Evolutionary conservation across 1,140 invertebrate genomes (phyloP).

Genomic region (Fragariocoptes setiger): DNA sequence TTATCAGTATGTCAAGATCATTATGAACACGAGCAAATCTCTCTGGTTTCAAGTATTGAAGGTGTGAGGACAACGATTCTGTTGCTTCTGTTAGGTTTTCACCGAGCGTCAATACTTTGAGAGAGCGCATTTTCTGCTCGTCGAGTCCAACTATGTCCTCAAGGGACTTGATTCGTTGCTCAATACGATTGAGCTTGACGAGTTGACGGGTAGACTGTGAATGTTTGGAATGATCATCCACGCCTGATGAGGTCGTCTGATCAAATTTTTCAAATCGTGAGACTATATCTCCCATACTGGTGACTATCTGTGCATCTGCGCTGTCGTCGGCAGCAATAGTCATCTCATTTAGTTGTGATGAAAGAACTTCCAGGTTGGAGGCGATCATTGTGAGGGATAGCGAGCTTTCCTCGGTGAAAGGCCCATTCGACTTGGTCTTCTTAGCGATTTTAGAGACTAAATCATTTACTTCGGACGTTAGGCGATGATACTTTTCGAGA

Average conservation of each 20-base stretch:
- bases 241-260: neutral
- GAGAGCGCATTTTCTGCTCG: neutral
- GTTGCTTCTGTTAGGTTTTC: neutral
- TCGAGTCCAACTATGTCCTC: neutral
- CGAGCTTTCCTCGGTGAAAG: neutral
- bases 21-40: neutral
- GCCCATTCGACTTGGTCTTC: neutral
- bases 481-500: neutral
- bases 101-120: neutral
- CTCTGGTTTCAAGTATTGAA: neutral
- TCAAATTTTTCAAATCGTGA: neutral
- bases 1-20: neutral
- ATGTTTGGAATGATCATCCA: neutral
- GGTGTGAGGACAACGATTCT: neutral
- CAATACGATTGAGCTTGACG: neutral
- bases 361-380: neutral
- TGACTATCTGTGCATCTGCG: neutral
- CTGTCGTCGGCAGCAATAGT: neutral
- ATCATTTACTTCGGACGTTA: neutral
- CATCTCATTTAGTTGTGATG: neutral
- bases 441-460: neutral
- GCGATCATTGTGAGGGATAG: neutral
- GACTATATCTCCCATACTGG: neutral
- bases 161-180: neutral
- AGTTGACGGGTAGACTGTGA: neutral